A percentile compares a stretch with the other conserved stretches of the same genome.
These are phyloP conservation scores for Oegoconia quadripuncta DNA, from an alignment of 2,888 invertebrate species.

Conservation along the genomic window DNA sequence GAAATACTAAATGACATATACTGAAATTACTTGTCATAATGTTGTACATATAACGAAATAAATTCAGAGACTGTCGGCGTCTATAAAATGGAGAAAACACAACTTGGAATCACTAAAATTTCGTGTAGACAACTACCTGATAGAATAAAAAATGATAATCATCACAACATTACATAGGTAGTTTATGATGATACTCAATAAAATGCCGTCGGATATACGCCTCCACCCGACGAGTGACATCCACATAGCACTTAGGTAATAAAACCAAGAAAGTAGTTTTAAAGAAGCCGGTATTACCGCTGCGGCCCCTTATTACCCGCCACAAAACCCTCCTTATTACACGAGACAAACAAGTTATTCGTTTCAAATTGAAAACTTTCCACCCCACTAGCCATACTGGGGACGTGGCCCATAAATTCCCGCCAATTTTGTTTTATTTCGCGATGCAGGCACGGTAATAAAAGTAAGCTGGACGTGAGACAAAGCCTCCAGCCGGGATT, in stretches of 20 bases:
- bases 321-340: slow-evolving; percentile 74
- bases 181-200: too few species aligned
- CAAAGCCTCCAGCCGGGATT: slow-evolving; percentile 73
- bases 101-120: too few species aligned
- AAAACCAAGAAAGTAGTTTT: slow-evolving; percentile 77
- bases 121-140: too few species aligned
- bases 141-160: too few species aligned
- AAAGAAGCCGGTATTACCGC: slow-evolving; percentile 72
- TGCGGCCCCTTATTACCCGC: slow-evolving; percentile 67
- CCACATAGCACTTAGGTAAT: slow-evolving; percentile 67
- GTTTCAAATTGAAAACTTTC: slow-evolving; percentile 79
- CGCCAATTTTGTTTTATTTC: slow-evolving; percentile 79
- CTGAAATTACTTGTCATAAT: too few species aligned
- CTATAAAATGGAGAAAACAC: too few species aligned
- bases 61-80: too few species aligned
- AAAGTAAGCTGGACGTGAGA: slow-evolving; percentile 79
- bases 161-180: too few species aligned
- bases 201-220: too few species aligned
- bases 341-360: slow-evolving; percentile 76
- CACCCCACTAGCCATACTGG: slow-evolving; percentile 72
- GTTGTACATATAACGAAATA: too few species aligned
- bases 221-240: slow-evolving; percentile 32
- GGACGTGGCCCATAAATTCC: slow-evolving; percentile 75
- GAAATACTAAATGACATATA: too few species aligned
- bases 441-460: slow-evolving; percentile 76